phyloP scores from a whole-genome alignment of 2,888 invertebrate species.

The Teinopalpus imperialis region DNA sequence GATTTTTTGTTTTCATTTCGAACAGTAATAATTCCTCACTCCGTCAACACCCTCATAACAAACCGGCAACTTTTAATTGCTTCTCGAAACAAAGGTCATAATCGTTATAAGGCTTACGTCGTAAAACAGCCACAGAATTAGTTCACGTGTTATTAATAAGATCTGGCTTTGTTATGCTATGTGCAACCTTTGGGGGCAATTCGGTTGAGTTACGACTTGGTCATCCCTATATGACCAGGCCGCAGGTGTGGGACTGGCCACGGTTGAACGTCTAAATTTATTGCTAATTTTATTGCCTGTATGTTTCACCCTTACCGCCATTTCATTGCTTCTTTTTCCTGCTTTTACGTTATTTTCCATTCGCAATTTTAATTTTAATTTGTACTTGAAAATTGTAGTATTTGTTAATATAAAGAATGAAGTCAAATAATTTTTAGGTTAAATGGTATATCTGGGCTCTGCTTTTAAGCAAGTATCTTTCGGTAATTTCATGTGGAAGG shows the following conservation, averaged over 20 bases:
- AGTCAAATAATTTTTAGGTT: too few species aligned
- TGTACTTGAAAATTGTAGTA: too few species aligned
- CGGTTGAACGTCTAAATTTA: conserved; percentile 65
- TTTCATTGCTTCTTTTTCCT: conserved; percentile 18
- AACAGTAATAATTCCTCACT: background rate
- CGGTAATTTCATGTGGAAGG: too few species aligned
- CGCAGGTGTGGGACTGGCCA: conserved; percentile 59
- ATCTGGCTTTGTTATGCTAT: conserved; percentile 36
- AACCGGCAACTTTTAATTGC: background rate
- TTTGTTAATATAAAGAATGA: too few species aligned
- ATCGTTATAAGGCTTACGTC: conserved; percentile 8
- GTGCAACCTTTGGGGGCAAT: conserved; percentile 63
- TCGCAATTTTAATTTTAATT: background rate
- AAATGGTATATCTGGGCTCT: too few species aligned
- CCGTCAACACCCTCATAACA: conserved; percentile 1
- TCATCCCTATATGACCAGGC: conserved; percentile 53
- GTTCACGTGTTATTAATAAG: conserved; percentile 34
- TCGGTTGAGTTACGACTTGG: conserved; percentile 69
- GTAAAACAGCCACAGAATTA: conserved; percentile 27
- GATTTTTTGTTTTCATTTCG: too few species aligned
- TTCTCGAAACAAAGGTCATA: background rate
- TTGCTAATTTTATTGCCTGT: conserved; percentile 62
- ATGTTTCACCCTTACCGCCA: conserved; percentile 22
- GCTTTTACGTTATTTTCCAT: conserved; percentile 4
- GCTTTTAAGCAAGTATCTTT: too few species aligned